Evolutionary conservation across 2,888 invertebrate species (phyloP).

Genomic region (Teleogryllus oceanicus): DNA sequence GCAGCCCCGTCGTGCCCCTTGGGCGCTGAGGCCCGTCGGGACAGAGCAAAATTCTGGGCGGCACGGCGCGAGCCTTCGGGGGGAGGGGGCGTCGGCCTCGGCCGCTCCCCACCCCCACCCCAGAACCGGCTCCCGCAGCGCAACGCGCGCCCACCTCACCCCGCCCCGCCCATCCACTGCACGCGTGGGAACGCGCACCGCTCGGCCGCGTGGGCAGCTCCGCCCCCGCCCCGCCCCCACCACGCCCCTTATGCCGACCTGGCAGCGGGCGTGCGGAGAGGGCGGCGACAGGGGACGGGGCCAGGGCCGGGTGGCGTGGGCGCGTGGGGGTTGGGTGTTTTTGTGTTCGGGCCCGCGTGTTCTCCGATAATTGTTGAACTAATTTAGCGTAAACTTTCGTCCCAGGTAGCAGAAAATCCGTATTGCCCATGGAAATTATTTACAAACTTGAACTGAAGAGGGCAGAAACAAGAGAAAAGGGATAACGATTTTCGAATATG

Average conservation of each 20-base stretch:
- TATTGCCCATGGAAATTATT: neutral
- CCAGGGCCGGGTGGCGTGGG: neutral
- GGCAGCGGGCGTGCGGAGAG: neutral
- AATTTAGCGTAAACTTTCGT: slow-evolving; percentile 3
- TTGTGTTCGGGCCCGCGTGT: neutral
- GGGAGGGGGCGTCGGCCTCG: neutral
- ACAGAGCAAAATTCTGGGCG: neutral
- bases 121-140: neutral
- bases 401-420: slow-evolving; percentile 11
- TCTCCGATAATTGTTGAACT: slow-evolving; percentile 18
- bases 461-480: neutral
- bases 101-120: neutral
- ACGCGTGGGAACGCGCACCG: too few relatives aligned
- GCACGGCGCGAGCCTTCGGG: neutral
- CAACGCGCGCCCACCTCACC: too few relatives aligned
- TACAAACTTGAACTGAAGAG: neutral
- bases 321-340: neutral
- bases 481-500: neutral
- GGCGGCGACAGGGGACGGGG: neutral
- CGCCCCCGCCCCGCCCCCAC: neutral
- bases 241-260: neutral
- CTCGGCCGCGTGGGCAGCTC: neutral
- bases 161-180: too few relatives aligned
- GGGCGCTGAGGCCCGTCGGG: neutral
- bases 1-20: neutral